These are phyloP conservation scores for Unio pictorum DNA, from an alignment of 2,888 invertebrate genomes.

Conservation along the genomic window DNA sequence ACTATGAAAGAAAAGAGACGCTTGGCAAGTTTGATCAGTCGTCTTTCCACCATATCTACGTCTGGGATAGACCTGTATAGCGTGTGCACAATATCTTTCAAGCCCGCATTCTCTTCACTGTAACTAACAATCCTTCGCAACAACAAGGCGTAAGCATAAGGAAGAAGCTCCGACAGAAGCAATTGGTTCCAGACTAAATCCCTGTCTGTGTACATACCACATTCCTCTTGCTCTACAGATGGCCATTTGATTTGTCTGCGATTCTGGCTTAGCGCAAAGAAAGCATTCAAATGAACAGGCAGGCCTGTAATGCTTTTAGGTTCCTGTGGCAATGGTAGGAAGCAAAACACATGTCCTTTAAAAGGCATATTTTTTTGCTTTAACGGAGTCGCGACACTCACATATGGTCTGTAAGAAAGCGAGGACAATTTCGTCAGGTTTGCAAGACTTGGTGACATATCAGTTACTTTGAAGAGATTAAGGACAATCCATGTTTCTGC, in stretches of 20 bases:
- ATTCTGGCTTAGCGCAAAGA: slow-evolving; percentile 21
- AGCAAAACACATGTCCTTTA: slow-evolving; percentile 19
- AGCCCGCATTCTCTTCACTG: neutral
- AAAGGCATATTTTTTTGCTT: slow-evolving; percentile 1
- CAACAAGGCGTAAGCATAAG: slow-evolving; percentile 14
- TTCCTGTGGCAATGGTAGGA: slow-evolving; percentile 25
- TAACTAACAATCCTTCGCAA: slow-evolving; percentile 2
- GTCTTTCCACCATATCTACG: neutral
- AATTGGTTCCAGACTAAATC: slow-evolving; percentile 19
- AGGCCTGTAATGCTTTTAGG: slow-evolving; percentile 9
- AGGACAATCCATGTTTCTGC: slow-evolving; percentile 14
- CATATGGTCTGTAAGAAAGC: slow-evolving; percentile 13
- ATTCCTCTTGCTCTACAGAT: slow-evolving; percentile 8
- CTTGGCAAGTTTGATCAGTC: slow-evolving; percentile 8
- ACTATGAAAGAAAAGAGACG: slow-evolving; percentile 6
- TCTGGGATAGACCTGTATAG: slow-evolving; percentile 16
- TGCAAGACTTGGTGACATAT: slow-evolving; percentile 2
- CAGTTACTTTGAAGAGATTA: slow-evolving; percentile 12
- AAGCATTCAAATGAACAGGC: slow-evolving; percentile 25
- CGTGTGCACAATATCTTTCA: neutral
- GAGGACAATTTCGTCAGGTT: slow-evolving; percentile 9
- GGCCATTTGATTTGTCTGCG: slow-evolving; percentile 20
- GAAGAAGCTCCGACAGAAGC: slow-evolving; percentile 23
- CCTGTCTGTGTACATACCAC: slow-evolving; percentile 10
- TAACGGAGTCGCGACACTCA: slow-evolving; percentile 14